Base-by-base conservation (phyloP, 2,888 invertebrate species). In the Agrilus biguttatus region DNA sequence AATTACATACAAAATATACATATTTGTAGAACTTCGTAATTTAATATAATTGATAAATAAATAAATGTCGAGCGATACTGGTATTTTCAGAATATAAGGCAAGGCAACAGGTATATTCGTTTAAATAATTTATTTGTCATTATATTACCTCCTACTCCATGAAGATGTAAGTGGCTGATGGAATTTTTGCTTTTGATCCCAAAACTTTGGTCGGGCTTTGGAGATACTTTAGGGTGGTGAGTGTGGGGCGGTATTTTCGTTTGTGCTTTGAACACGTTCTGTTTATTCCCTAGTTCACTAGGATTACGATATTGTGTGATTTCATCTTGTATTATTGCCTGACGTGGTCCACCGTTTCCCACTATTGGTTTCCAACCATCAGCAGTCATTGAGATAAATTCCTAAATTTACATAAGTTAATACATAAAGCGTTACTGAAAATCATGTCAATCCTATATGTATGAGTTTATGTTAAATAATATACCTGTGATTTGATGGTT, bases 351-450 rank as follows among this genome's bases (percentile, higher is more conserved):
- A 6, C 45, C 28, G 34, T 53, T 54, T 12, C 74, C 72, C 10
- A 77, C 57, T 17, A 77, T 76, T 34, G 77, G 77, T 49, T 75
- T 63, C 77, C 77, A 77, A 36, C 77, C 77, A 52, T 76, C 72
- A 55, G 75, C 72, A 37, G 73, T 69, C 53, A 70, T 61, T 49
- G 72, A 68, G 49, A 71, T 53, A 3, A 58, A 49, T 38, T 63
- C 59, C 61, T 65, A 37, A 10, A 43, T 34, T 28, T 37, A 14
- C 10, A 21, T 19, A 19, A n/a, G n/a, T n/a, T n/a, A 39, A 34
- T 37, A 33, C 23, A 36, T 40, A 4, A 34, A 33, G 17, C 13
- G 19, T 21, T 35, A 36, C 36, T 32, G n/a, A 40, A 39, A 34
- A 35, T 13, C 7, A 2, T 37, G 3, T 32, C n/a, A n/a, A n/a